Percentiles rank a stretch among this genome's conserved stretches.
Evolutionary conservation across 2,888 invertebrate genomes (phyloP).

Genomic region (Rotaria macrura): DNA sequence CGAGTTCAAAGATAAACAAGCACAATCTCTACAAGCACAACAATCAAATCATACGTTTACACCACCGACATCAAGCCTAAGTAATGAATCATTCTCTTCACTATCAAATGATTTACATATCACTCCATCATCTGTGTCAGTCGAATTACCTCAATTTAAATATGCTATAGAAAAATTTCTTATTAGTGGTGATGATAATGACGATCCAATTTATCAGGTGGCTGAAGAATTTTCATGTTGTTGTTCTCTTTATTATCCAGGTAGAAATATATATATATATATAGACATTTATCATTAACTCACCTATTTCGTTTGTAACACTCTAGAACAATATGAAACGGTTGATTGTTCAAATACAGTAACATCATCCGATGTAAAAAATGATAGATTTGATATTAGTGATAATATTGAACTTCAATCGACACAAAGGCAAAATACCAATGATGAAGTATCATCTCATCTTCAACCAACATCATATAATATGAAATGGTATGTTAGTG

Average conservation of each 20-base stretch:
- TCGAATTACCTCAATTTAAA: background rate
- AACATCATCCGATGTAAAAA: background rate
- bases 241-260: background rate
- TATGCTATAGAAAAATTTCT: background rate
- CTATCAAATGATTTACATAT: background rate
- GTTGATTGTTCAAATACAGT: background rate
- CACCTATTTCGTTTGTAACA: background rate
- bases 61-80: background rate
- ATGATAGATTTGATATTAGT: background rate
- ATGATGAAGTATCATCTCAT: background rate
- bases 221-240: background rate
- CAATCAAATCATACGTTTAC: background rate
- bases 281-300: too few relatives aligned
- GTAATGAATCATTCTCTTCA: background rate
- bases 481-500: conserved; percentile 6
- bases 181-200: background rate
- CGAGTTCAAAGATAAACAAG: background rate
- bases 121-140: background rate
- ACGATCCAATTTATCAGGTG: background rate
- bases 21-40: background rate
- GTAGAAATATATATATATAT: background rate
- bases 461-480: background rate
- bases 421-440: background rate
- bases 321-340: background rate
- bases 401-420: background rate